A percentile compares a stretch with the other conserved stretches of the same genome.
These are phyloP conservation scores for Eremobia ochroleuca DNA, from an alignment of 2,888 invertebrate species.

Conservation along the genomic window DNA sequence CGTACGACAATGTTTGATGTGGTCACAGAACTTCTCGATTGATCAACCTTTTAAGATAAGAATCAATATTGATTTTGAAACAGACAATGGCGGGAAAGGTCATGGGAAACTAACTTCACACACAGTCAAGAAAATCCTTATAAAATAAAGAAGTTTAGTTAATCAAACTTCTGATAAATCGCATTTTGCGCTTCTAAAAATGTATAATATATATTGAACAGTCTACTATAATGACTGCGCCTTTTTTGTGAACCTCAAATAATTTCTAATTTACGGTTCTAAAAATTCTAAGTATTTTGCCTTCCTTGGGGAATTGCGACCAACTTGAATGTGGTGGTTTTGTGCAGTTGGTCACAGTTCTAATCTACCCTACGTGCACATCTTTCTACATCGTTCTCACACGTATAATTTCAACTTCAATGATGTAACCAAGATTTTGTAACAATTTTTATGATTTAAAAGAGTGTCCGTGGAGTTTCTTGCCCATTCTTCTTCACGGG, in stretches of 20 bases:
- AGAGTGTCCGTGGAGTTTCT: too few species aligned
- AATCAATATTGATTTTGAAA: conserved; percentile 6
- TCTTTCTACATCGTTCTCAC: too few species aligned
- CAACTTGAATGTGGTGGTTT: neutral
- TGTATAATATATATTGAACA: neutral
- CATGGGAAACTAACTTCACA: neutral
- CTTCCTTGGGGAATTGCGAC: neutral
- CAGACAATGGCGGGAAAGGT: neutral
- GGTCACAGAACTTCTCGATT: neutral
- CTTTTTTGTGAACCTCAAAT: neutral
- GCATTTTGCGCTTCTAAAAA: neutral
- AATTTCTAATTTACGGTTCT: neutral
- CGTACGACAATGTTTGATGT: neutral
- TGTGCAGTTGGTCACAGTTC: neutral
- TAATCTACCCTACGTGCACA: neutral
- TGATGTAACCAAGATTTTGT: too few species aligned
- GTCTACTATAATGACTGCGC: neutral
- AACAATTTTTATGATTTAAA: too few species aligned
- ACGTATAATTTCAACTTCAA: too few species aligned
- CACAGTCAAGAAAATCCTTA: neutral
- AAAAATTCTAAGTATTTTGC: neutral
- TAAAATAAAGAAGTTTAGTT: neutral
- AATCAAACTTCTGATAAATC: neutral
- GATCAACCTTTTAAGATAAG: neutral
- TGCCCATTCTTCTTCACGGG: too few species aligned